A percentile compares a stretch with the other conserved stretches of the same genome.
These are phyloP conservation scores for Crotalus helleri DNA, from an alignment of 2,113 vertebrate genomes.

Conservation along the genomic window DNA sequence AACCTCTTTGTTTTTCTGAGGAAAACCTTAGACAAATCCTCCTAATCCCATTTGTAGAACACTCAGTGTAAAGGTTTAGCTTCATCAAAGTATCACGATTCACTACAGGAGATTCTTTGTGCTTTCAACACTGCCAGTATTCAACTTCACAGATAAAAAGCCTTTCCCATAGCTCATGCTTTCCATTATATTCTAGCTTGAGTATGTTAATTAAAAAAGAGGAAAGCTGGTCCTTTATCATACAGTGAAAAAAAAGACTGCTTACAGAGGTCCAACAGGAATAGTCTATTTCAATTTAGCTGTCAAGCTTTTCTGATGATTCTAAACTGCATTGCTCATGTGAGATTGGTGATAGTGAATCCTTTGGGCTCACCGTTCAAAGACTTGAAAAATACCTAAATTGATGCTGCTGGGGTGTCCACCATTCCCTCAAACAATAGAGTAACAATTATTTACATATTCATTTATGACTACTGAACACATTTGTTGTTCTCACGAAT, in stretches of 20 bases:
- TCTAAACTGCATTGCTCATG: not conserved
- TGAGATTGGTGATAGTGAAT: not conserved
- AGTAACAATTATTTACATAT: not conserved
- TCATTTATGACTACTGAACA: not conserved
- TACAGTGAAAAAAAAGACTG: not conserved
- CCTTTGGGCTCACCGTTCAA: not conserved
- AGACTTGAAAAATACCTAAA: not conserved
- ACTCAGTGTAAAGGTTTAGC: not conserved
- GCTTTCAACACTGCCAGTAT: not conserved
- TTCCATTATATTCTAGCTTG: slow-evolving; percentile 4
- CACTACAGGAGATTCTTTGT: not conserved
- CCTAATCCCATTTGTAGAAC: not conserved
- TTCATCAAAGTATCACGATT: not conserved
- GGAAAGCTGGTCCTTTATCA: not conserved
- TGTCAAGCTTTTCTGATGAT: not conserved
- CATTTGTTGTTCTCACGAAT: not conserved
- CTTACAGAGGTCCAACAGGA: not conserved
- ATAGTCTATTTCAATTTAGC: not conserved
- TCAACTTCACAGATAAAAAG: not conserved
- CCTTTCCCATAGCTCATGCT: not conserved
- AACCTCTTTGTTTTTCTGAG: not conserved
- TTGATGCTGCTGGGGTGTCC: not conserved
- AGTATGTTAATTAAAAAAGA: slow-evolving; percentile 18
- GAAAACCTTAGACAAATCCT: not conserved
- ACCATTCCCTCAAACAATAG: not conserved